phyloP scores from a whole-genome alignment of 2,888 invertebrate species.

The Dynastes grantii region DNA sequence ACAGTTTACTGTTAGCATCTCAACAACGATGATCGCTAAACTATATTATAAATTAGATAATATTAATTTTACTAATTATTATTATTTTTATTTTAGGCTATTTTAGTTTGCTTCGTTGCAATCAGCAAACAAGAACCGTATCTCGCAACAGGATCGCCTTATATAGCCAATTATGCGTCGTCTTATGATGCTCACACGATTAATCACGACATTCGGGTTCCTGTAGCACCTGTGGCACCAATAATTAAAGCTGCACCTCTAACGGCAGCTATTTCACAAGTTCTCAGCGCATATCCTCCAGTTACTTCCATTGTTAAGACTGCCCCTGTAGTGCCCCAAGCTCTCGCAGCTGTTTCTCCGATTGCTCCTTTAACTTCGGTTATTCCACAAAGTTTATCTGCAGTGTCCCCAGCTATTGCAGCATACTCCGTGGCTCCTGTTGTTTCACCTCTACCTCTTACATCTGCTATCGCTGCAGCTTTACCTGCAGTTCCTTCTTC shows the following conservation, averaged over 20 bases:
- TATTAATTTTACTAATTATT: conserved; percentile 12
- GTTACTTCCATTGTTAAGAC: conserved; percentile 11
- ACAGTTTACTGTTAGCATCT: conserved; percentile 24
- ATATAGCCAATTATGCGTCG: conserved; percentile 49
- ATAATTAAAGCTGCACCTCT: conserved; percentile 20
- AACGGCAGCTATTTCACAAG: conserved; percentile 24
- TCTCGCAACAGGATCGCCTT: conserved; percentile 11
- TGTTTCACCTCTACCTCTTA: background rate
- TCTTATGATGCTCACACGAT: conserved; percentile 47
- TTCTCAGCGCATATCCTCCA: conserved; percentile 9
- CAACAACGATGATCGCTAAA: conserved; percentile 28
- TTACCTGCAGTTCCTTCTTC: background rate
- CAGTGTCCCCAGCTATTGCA: conserved; percentile 4
- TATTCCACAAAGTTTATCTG: too few relatives aligned
- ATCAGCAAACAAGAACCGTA: conserved; percentile 28
- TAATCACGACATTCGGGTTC: conserved; percentile 45
- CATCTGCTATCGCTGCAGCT: background rate
- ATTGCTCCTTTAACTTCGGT: background rate
- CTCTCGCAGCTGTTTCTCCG: background rate
- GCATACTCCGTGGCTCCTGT: background rate
- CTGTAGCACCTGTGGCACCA: conserved; percentile 26
- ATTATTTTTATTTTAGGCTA: conserved; percentile 33
- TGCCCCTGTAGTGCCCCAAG: conserved; percentile 8
- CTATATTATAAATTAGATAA: conserved; percentile 19
- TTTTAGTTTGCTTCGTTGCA: conserved; percentile 31